Percentiles rank a stretch among this genome's conserved stretches.
phyloP scores from a whole-genome alignment of 2,797 vertebrate species.

The Rhynchotus rufescens region DNA sequence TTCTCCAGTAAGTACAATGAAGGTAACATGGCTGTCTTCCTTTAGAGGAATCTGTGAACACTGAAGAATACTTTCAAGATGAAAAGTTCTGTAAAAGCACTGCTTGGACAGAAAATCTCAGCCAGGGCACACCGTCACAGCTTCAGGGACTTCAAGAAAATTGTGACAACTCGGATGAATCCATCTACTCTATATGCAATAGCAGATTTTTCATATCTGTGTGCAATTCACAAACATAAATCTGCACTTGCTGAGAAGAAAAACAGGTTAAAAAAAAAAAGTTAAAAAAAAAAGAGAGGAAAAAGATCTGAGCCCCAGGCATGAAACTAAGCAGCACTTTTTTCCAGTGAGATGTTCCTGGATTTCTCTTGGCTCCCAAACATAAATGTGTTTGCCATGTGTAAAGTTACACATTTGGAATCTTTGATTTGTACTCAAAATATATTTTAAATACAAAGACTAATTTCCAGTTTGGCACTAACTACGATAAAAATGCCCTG shows the following conservation, averaged over 20 bases:
- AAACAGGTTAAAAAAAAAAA: not conserved
- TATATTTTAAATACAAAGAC: conserved; percentile 77
- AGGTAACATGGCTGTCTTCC: not conserved
- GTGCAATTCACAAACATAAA: not conserved
- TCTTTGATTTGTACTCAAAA: conserved; percentile 73
- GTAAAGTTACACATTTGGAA: conserved; percentile 43
- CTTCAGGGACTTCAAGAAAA: not conserved
- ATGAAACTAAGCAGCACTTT: not conserved
- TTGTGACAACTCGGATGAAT: accelerated
- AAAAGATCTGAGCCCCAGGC: not conserved
- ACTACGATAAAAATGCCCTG: conserved; percentile 60
- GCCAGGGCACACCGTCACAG: not conserved
- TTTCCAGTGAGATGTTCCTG: not conserved
- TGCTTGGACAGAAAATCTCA: not conserved
- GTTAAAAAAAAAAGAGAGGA: not conserved
- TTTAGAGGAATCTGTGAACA: not conserved
- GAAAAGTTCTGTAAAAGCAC: not conserved
- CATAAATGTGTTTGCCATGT: conserved; percentile 47
- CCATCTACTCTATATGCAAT: not conserved
- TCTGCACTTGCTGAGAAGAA: not conserved
- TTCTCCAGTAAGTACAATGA: not conserved
- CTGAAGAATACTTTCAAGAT: not conserved
- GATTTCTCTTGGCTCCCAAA: not conserved
- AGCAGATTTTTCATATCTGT: not conserved
- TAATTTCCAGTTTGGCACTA: conserved; percentile 77